Conservation (phyloP, 1,140 invertebrate species). For the Monomorium pharaonis region DNA sequence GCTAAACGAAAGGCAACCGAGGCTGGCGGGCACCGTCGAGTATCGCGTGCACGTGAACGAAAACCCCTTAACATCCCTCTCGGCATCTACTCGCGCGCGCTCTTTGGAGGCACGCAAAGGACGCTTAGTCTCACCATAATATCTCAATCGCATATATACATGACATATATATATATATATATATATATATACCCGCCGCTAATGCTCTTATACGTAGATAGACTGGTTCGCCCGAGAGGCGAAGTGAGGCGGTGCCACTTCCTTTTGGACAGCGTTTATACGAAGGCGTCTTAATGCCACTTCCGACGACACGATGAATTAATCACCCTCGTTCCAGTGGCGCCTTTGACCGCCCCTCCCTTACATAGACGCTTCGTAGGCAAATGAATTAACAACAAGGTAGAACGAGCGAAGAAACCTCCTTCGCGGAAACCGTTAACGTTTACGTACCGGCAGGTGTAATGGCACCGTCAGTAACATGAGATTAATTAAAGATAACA, state of each 20-base stretch:
- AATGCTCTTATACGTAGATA: conserved; percentile 76
- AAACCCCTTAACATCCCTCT: conserved; percentile 48
- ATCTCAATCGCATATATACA: conserved; percentile 76
- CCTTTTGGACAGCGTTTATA: conserved; percentile 69
- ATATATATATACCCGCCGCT: too few relatives aligned
- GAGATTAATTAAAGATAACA: conserved; percentile 36
- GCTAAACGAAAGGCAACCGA: neutral
- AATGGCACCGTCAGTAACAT: conserved; percentile 1
- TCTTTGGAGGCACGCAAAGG: conserved; percentile 78
- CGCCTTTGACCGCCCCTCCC: conserved; percentile 32
- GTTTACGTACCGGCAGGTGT: conserved; percentile 38
- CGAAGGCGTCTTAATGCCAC: conserved; percentile 74
- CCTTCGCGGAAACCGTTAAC: conserved; percentile 60
- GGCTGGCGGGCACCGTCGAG: neutral
- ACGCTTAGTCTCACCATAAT: conserved; percentile 69
- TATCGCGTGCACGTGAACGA: conserved; percentile 42
- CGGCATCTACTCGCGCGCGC: conserved; percentile 49
- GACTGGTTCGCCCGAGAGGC: neutral
- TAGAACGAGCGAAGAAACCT: conserved; percentile 69
- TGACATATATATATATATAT: conserved; percentile 38
- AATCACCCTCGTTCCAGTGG: conserved; percentile 68
- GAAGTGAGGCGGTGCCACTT: conserved; percentile 61
- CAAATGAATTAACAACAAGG: conserved; percentile 62
- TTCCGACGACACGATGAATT: conserved; percentile 76
- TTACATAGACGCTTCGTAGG: conserved; percentile 23